A percentile compares a stretch with the other conserved stretches of the same genome.
Conservation (phyloP, 2,888 invertebrate species). For the Habroteleia sp. region DNA sequence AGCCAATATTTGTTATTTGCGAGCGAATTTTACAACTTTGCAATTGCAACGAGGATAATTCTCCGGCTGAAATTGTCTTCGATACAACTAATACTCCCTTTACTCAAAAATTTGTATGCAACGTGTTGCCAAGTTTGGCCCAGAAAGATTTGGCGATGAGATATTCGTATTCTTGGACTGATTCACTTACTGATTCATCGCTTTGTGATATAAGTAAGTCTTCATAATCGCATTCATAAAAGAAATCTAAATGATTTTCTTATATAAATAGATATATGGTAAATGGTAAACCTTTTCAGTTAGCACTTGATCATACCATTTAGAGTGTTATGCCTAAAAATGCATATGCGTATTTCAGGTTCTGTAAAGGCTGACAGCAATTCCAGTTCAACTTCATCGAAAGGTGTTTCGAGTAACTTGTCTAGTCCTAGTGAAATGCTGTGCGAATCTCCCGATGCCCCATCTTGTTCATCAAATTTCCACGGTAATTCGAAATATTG, state of each 20-base stretch:
- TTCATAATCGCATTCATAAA: too few relatives aligned
- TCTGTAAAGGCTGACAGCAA: slow-evolving; percentile 39
- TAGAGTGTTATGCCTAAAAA: too few relatives aligned
- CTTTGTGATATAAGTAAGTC: slow-evolving; percentile 73
- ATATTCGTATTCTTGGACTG: slow-evolving; percentile 77
- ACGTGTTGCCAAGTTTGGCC: slow-evolving; percentile 77
- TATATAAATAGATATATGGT: not conserved
- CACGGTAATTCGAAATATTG: slow-evolving; percentile 73
- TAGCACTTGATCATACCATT: too few relatives aligned
- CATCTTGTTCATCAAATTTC: slow-evolving; percentile 77
- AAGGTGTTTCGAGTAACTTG: slow-evolving; percentile 72
- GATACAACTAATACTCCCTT: slow-evolving; percentile 83
- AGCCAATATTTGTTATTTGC: slow-evolving; percentile 90
- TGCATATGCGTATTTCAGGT: too few relatives aligned
- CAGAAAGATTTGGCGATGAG: slow-evolving; percentile 71
- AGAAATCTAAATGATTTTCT: not conserved
- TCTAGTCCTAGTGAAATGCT: slow-evolving; percentile 73
- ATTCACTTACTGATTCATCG: slow-evolving; percentile 75
- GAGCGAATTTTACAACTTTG: slow-evolving; percentile 88
- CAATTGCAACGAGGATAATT: slow-evolving; percentile 83
- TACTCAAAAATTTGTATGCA: slow-evolving; percentile 83
- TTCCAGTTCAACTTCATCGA: slow-evolving; percentile 62
- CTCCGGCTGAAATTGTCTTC: slow-evolving; percentile 82
- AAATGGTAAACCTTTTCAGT: too few relatives aligned
- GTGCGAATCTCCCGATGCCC: slow-evolving; percentile 77